Percentiles rank a stretch among this genome's conserved stretches.
Evolutionary conservation across 1,140 invertebrate species (phyloP).

Genomic region (Solen grandis): DNA sequence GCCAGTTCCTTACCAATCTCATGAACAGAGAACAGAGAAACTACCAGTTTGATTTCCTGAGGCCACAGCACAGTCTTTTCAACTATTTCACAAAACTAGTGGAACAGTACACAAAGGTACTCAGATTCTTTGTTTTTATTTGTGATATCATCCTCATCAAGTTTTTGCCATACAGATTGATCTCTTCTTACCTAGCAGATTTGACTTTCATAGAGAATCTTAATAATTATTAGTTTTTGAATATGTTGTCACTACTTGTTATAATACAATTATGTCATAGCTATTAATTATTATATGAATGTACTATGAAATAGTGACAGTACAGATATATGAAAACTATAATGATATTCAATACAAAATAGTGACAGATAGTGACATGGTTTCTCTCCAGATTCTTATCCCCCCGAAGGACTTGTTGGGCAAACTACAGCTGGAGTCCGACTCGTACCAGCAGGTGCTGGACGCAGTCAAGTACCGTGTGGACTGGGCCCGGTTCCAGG

Average conservation of each 20-base stretch:
- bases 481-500: constrained; percentile 97
- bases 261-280: no score
- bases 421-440: constrained; percentile 90
- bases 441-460: constrained; percentile 88
- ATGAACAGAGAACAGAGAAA: constrained; percentile 99
- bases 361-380: no score
- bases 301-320: no score
- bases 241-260: no score
- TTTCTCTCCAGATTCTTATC: constrained; percentile 87
- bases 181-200: no score
- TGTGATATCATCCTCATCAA: no score
- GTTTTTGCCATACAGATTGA: no score
- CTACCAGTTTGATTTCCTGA: constrained; percentile 99
- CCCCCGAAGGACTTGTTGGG: constrained; percentile 95
- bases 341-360: no score
- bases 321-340: no score
- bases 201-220: not conserved
- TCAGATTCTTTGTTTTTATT: no score
- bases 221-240: not conserved
- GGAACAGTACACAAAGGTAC: constrained; percentile 98
- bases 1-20: constrained; percentile 98
- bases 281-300: no score
- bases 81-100: constrained; percentile 99
- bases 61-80: constrained; percentile 99
- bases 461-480: constrained; percentile 96